Evolutionary conservation across 2,797 vertebrate genomes (phyloP).

Genomic region (Argentina silus): DNA sequence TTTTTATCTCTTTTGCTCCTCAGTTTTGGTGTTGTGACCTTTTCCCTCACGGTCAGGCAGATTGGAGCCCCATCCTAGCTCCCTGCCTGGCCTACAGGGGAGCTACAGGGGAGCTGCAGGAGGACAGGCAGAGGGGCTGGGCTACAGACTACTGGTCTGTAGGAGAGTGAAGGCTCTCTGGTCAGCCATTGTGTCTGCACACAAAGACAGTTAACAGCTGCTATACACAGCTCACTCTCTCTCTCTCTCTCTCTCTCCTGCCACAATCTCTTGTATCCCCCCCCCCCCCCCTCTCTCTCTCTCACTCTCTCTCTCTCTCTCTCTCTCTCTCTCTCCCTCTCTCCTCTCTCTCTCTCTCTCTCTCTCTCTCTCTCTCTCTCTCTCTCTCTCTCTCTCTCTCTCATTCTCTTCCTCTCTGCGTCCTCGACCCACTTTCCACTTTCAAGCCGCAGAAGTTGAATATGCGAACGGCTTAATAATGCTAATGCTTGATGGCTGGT

Average conservation of each 20-base stretch:
- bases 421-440: conserved; percentile 12
- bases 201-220: too few relatives aligned
- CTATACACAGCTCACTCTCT: background rate
- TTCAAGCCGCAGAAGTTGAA: conserved; percentile 51
- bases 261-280: background rate
- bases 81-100: too few relatives aligned
- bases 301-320: background rate
- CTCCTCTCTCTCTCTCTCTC: background rate
- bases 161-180: too few relatives aligned
- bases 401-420: background rate
- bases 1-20: too few relatives aligned
- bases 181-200: too few relatives aligned
- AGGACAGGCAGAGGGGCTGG: too few relatives aligned
- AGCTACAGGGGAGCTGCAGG: too few relatives aligned
- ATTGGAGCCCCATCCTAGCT: too few relatives aligned
- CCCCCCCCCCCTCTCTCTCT: background rate
- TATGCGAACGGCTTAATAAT: conserved; percentile 61
- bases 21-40: too few relatives aligned
- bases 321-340: background rate
- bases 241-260: background rate
- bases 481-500: conserved; percentile 66
- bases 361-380: background rate
- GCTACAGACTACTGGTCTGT: too few relatives aligned
- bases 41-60: too few relatives aligned
- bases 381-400: conserved; percentile 28